Conservation (phyloP, 2,113 vertebrate genomes). For the Macaca fascicularis region T2T-MFA8v1.1 NC_088395.1:6304501-6305000, state of each 20-base stretch:
- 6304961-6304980: background rate
- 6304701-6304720: too few species aligned
- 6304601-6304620: background rate
- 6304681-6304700: background rate
- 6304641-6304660: background rate
- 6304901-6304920: background rate
- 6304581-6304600: too few species aligned
- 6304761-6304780: background rate
- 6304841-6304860: background rate
- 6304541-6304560: background rate
- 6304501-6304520: background rate
- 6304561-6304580: rapidly evolving
- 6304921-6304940: background rate
- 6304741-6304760: rapidly evolving
- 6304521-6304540: background rate
- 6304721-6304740: background rate
- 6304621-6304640: background rate
- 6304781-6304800: background rate
- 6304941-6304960: background rate
- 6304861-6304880: background rate
- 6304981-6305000: background rate
- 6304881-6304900: background rate
- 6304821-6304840: background rate
- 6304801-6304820: background rate
- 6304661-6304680: background rate